Base-by-base conservation (phyloP, 2,797 vertebrate species). In the Fistularia tabacaria region DNA sequence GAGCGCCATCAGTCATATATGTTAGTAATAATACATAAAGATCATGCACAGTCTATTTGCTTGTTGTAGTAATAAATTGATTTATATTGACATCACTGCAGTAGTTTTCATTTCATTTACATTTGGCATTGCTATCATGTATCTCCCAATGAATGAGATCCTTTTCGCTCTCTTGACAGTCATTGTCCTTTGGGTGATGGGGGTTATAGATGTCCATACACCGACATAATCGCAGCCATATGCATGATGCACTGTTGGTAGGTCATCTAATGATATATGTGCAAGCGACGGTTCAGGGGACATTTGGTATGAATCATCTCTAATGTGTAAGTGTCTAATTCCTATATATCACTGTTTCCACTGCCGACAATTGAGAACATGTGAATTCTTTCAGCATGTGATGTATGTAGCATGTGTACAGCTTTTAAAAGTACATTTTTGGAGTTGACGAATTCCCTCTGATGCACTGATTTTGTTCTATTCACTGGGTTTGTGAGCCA, bases 151-250 rank as follows among this genome's bases (percentile, higher is more conserved):
- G 11, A 2, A 25, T 25, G 25, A 25, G 25, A 25, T 25, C 25
- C 25, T 3, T 51, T 69, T 6, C 57, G 68, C 62, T 64, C 43
- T 68, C 58, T 52, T 52, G 37, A 55, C 60, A 68, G 69, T 68
- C 44, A 50, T 73, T 81, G 75, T 87, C 73, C 77, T 86, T 75
- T 71, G 57, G 70, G 66, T 85, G 86, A 86, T 76, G 71, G 67
- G 64, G 63, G 79, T 82, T 74, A 71, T 53, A 71, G 46, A 60
- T 64, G 64, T 54, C 73, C 37, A 54, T 3, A 25, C 60, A 56
- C 59, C 41, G 54, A 47, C 57, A 73, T 50, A 56, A 45, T n/a
- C 67, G 54, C 54, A 54, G 59, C 63, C 52, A 54, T 71, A 57
- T 46, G 66, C 55, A 55, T 66, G 76, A 87, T 79, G 70, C 66